phyloP scores from a whole-genome alignment of 2,797 vertebrate species.

The Lacerta agilis region DNA sequence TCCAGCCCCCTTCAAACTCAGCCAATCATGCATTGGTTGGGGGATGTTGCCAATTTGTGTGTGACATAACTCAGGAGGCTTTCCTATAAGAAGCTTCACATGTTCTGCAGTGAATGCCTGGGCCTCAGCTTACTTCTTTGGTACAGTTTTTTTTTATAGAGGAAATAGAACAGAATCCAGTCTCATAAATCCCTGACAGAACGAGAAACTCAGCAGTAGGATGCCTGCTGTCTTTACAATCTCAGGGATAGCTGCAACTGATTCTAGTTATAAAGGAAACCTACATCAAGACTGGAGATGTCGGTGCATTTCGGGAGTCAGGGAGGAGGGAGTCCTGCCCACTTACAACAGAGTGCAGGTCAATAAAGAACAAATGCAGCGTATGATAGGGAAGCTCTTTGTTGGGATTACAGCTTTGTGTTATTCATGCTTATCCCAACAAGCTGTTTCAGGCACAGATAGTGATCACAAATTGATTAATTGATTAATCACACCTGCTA shows the following conservation, averaged over 20 bases:
- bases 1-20: too few species aligned
- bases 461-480: conserved; percentile 67
- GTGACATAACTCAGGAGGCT: too few species aligned
- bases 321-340: background rate
- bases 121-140: background rate
- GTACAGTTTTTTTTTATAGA: background rate
- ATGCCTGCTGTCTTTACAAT: background rate
- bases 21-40: too few species aligned
- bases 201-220: background rate
- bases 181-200: background rate
- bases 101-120: too few species aligned
- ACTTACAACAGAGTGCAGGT: background rate
- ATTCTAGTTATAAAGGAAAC: background rate
- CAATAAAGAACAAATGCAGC: rapidly evolving
- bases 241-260: background rate
- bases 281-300: background rate
- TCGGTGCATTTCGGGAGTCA: background rate
- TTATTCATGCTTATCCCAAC: background rate
- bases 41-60: too few species aligned
- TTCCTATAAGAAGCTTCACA: too few species aligned
- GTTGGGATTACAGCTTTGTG: background rate
- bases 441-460: conserved; percentile 28
- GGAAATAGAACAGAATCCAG: background rate
- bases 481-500: conserved; percentile 71
- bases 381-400: background rate